These are phyloP conservation scores for Lindbergichthys nudifrons DNA, from an alignment of 2,797 vertebrate genomes.

Conservation along the genomic window DNA sequence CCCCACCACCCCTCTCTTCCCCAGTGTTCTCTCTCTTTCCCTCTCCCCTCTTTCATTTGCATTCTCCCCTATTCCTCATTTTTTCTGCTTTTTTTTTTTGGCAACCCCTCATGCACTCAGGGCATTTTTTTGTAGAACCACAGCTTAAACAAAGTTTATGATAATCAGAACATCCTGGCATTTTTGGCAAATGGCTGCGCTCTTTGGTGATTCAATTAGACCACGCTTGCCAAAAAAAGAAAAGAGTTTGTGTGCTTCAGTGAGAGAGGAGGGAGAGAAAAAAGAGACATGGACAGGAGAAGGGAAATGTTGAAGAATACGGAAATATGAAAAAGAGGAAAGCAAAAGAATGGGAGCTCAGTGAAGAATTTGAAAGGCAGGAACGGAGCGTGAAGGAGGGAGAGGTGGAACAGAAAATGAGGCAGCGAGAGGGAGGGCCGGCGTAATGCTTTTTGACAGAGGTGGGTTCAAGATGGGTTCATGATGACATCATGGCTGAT, in stretches of 20 bases:
- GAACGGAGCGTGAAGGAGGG: slow-evolving; percentile 72
- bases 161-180: slow-evolving; percentile 87
- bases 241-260: slow-evolving; percentile 31
- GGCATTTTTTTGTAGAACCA: slow-evolving; percentile 69
- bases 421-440: slow-evolving; percentile 68
- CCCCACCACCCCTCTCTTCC: slow-evolving; percentile 76
- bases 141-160: slow-evolving; percentile 84
- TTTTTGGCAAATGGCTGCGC: slow-evolving; percentile 77
- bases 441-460: slow-evolving; percentile 86
- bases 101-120: slow-evolving; percentile 56
- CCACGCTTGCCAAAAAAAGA: slow-evolving; percentile 47
- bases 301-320: slow-evolving; percentile 67
- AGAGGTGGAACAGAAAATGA: slow-evolving; percentile 78
- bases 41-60: slow-evolving; percentile 73
- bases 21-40: slow-evolving; percentile 56
- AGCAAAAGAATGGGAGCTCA: slow-evolving; percentile 72
- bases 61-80: slow-evolving; percentile 70
- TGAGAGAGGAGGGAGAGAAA: slow-evolving; percentile 32
- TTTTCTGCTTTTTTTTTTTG: slow-evolving; percentile 53
- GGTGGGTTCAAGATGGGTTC: slow-evolving; percentile 88
- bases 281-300: slow-evolving; percentile 45
- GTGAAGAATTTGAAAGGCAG: slow-evolving; percentile 74
- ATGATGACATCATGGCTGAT: slow-evolving; percentile 88
- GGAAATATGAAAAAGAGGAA: slow-evolving; percentile 70
- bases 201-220: slow-evolving; percentile 83